Evolutionary conservation across 1,140 invertebrate genomes (phyloP), one percentile per base, ranked within the genome.

Genomic region (Bathynomus jamesi): DNA sequence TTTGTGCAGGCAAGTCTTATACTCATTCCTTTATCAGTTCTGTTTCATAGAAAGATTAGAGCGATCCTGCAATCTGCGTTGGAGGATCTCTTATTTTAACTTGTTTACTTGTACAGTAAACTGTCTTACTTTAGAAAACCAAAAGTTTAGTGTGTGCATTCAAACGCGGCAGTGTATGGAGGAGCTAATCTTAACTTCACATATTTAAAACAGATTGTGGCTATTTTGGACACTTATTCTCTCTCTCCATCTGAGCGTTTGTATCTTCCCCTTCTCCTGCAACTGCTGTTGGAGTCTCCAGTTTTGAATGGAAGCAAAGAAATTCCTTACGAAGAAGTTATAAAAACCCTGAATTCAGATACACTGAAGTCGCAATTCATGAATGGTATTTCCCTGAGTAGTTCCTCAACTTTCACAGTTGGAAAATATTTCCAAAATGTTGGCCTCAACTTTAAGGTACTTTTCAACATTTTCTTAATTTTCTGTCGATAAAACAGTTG

Each of bases 1-100:
- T 94, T 95, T 84, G 87, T 94, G 74, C 90, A 93, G 83, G 91
- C 94, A 81, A 86, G 88, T 87, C 28, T 21, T 46, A 28, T 63
- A 68, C n/a, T 71, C 31, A 71, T 61, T 68, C 25, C 53, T 69
- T 62, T 29, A 75, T 31, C 28, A n/a, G n/a, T n/a, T n/a, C n/a
- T n/a, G n/a, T n/a, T n/a, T n/a, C n/a, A n/a, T n/a, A n/a, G n/a
- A n/a, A n/a, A n/a, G n/a, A n/a, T n/a, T n/a, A n/a, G n/a, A n/a
- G n/a, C n/a, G n/a, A n/a, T n/a, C n/a, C n/a, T n/a, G n/a, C n/a
- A n/a, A n/a, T n/a, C n/a, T n/a, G n/a, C n/a, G n/a, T n/a, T n/a
- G n/a, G n/a, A n/a, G n/a, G n/a, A n/a, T n/a, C n/a, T n/a, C n/a
- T n/a, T n/a, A n/a, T n/a, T n/a, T n/a, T n/a, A n/a, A n/a, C n/a